Base-by-base conservation (phyloP, 2,113 vertebrate genomes). In the Gopherus flavomarginatus region DNA sequence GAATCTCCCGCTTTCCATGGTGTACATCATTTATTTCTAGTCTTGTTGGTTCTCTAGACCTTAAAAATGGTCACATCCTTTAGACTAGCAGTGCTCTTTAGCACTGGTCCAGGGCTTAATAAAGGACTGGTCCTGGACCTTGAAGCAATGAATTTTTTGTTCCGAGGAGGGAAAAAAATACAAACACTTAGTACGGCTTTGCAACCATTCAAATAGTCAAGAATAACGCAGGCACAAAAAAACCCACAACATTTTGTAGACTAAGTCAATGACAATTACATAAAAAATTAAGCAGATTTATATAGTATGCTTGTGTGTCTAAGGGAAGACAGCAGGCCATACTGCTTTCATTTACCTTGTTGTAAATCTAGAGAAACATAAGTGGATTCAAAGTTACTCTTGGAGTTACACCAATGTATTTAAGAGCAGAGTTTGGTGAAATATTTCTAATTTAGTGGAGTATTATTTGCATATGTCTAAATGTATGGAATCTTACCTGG, bases 401-500 rank as follows among this genome's bases (percentile, higher is more conserved):
- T 26, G 24, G 75, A 44, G 8, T 24, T 77, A 52, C 22, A 77
- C 65, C 31, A 47, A 11, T 42, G 21, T 19, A 57, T 9, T 42
- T 38, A 59, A 77, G 8, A 89, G 13, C 50, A 89, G 42, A 92
- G 54, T n/a, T 50, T 29, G 35, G 12, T 29, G 49, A 31, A 59
- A 69, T 26, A 59, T 80, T 29, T 80, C 54, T 29, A 81, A 17
- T n/a, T 12, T 52, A 4, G 1, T 65, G 7, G 31, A 69, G 11
- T n/a, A 86, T 91, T 79, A 72, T 6, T 62, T 93, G 57, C 1
- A 17, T 0, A 0, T 26, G 4, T 90, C 96, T 53, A 84, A 38
- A 93, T 93, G 35, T 50, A 85, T 26, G 83, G 49, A 57, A 75
- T n/a, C 86, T 82, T 95, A 99, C 99, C 99, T 99, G 99, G 35